Conservation (phyloP, 2,888 invertebrate genomes). For the Harpalus rubripes region DNA sequence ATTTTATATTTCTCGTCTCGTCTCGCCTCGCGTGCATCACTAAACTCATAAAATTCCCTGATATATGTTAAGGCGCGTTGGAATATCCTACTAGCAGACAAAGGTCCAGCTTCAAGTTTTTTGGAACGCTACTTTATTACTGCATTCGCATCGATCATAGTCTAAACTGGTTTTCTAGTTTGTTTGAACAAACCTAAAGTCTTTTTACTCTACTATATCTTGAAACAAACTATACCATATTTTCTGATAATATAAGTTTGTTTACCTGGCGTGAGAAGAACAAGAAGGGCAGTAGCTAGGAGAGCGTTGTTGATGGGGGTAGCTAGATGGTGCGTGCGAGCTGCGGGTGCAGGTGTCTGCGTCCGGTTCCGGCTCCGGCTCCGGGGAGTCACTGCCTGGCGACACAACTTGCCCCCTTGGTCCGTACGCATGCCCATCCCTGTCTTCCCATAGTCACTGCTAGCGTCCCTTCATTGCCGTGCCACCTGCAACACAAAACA, state of each 20-base stretch:
- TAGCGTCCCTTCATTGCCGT: constrained; percentile 89
- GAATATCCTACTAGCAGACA: too few relatives aligned
- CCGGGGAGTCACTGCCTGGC: constrained; percentile 79
- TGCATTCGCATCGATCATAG: too few relatives aligned
- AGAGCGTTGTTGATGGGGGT: constrained; percentile 46
- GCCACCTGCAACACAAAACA: constrained; percentile 77
- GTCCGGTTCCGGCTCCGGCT: constrained; percentile 34
- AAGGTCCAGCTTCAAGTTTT: too few relatives aligned
- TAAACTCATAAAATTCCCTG: too few relatives aligned
- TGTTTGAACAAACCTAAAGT: too few relatives aligned
- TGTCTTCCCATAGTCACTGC: constrained; percentile 91
- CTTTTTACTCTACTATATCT: too few relatives aligned
- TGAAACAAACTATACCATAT: too few relatives aligned
- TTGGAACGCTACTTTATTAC: too few relatives aligned
- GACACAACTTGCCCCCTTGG: constrained; percentile 86
- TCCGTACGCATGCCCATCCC: constrained; percentile 95
- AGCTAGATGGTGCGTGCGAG: constrained; percentile 17
- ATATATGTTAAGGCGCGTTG: too few relatives aligned
- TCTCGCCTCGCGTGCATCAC: too few relatives aligned
- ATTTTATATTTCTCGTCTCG: too few relatives aligned
- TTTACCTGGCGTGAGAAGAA: constrained; percentile 51
- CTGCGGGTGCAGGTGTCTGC: constrained; percentile 14
- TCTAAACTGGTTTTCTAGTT: too few relatives aligned
- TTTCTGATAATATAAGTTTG: neutral
- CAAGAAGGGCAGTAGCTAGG: constrained; percentile 52